Evolutionary conservation across 2,888 invertebrate genomes (phyloP), one percentile per base, ranked within the genome.

Genomic region (Halictus ligatus): DNA sequence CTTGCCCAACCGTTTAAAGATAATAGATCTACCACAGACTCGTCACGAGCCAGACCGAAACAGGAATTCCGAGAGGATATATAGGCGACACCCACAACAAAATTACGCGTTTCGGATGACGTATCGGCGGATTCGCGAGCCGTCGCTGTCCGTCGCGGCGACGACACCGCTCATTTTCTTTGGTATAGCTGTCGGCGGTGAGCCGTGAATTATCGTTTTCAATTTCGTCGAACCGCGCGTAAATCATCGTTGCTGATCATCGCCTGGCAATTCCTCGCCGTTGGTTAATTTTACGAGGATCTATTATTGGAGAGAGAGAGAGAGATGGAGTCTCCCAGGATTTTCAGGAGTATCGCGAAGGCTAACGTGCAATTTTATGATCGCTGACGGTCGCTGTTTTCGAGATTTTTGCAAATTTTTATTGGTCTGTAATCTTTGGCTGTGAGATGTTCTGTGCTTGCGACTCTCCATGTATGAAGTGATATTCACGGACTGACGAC

Each of bases 141-240:
- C 25, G 69, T 75, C 58, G 7, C 40, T 73, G 82, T 82, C 29
- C 54, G 21, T 15, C 64, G 21, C 29, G 25, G 46, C 25, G 25
- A 18, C 71, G 78, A 82, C 74, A 40, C 72, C 58, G 72, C 58
- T 67, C 46, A 82, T 82, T 74, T 77, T 74, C 58, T 81, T 82
- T 54, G 48, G 43, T 35, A 21, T 50, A n/a, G 10, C 71, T 60
- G 60, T 46, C 75, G 29, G 12, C 50, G 21, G 18, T 40, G 74
- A 46, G 48, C 18, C 21, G n/a, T 60, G 73, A 82, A 48, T 82
- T 78, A 77, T 82, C 73, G 74, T 69, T 84, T 77, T 84, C 77
- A 69, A 84, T 84, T 74, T 60, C 29, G 40, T 10, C 46, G 64
- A 64, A 67, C 29, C 12, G 46, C 8, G 64, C 54, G 82, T 79